Conservation (phyloP, 2,113 vertebrate genomes). For the Ornithorhynchus anatinus region DNA sequence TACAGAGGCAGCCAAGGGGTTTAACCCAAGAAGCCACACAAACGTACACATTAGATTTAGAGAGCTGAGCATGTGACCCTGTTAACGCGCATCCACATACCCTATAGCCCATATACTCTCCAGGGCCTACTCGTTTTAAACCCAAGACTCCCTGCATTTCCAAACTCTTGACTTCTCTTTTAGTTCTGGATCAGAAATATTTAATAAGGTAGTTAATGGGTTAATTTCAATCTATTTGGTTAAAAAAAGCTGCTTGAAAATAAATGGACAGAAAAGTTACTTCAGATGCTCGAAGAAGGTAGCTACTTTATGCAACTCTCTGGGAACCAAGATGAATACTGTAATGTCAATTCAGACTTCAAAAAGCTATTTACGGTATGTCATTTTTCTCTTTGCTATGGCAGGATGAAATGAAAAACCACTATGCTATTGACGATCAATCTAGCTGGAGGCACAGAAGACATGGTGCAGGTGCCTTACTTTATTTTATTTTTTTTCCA, state of each 20-base stretch:
- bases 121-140: not conserved
- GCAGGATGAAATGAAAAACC: constrained; percentile 37
- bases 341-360: constrained; percentile 23
- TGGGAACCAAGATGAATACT: constrained; percentile 46
- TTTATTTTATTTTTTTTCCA: too few relatives aligned
- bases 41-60: not conserved
- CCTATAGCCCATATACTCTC: not conserved
- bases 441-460: constrained; percentile 45
- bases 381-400: constrained; percentile 47
- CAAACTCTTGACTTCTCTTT: not conserved
- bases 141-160: not conserved
- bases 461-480: constrained; percentile 38
- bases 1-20: not conserved
- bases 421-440: constrained; percentile 34
- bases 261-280: not conserved
- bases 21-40: not conserved
- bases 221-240: not conserved
- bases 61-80: fast-evolving
- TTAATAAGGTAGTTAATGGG: not conserved
- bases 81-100: fast-evolving
- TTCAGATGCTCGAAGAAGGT: constrained; percentile 24
- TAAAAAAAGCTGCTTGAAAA: constrained; percentile 5
- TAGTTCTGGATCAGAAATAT: not conserved
- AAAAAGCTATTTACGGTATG: constrained; percentile 47
- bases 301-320: constrained; percentile 21